These are phyloP conservation scores for Nestor notabilis DNA, from an alignment of 2,113 vertebrate genomes.

Conservation along the genomic window DNA sequence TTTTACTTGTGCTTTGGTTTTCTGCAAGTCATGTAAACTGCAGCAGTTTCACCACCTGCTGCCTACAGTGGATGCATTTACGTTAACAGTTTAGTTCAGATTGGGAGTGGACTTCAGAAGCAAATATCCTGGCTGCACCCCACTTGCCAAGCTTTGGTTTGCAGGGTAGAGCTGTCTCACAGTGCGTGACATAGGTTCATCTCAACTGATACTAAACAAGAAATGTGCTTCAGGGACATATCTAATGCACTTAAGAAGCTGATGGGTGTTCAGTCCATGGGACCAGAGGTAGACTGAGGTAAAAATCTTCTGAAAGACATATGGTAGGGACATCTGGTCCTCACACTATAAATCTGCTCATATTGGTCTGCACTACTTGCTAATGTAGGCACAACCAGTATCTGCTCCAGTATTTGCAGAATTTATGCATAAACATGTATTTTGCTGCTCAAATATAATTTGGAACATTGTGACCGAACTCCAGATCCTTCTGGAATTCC, in stretches of 20 bases:
- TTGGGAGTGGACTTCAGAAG: neutral
- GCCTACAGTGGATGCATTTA: neutral
- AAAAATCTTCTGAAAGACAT: neutral
- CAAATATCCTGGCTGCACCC: neutral
- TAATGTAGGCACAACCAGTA: neutral
- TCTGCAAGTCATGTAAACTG: neutral
- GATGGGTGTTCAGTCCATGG: neutral
- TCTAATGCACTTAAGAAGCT: neutral
- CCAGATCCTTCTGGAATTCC: neutral
- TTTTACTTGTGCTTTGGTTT: neutral
- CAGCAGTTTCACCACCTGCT: slow-evolving; percentile 35
- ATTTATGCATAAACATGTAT: neutral
- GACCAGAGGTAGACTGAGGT: neutral
- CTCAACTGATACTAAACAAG: neutral
- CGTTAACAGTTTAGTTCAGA: neutral
- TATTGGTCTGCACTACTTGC: neutral
- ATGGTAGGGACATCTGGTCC: neutral
- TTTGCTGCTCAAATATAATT: neutral
- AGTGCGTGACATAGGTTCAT: neutral
- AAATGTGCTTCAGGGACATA: neutral
- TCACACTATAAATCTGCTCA: accelerated
- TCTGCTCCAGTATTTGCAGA: neutral
- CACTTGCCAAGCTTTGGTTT: neutral
- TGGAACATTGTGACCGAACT: neutral
- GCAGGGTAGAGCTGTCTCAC: neutral